Conservation (phyloP, 2,797 vertebrate species). For the Columba guinea region DNA sequence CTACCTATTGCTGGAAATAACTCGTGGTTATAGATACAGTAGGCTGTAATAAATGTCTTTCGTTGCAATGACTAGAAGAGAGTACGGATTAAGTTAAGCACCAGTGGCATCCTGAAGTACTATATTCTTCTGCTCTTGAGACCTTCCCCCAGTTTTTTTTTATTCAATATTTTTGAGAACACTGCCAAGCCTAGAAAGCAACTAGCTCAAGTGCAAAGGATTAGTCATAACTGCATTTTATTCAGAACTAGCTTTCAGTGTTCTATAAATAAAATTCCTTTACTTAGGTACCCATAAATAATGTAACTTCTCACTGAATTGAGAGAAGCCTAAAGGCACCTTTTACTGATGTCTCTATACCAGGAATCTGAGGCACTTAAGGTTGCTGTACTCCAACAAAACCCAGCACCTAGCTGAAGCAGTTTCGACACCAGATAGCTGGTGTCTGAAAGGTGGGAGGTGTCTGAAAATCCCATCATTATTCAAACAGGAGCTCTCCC, state of each 20-base stretch:
- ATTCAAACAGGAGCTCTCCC: neutral
- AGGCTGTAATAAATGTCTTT: neutral
- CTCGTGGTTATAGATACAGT: neutral
- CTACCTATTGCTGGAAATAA: neutral
- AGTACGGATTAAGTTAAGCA: neutral
- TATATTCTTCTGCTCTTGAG: neutral
- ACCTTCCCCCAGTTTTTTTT: neutral
- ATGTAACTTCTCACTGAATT: neutral
- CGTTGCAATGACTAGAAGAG: neutral
- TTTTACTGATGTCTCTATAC: neutral
- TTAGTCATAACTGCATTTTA: conserved; percentile 12
- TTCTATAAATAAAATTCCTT: conserved; percentile 6
- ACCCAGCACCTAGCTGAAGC: neutral
- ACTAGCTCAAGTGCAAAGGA: neutral
- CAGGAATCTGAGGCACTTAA: neutral
- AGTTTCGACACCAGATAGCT: neutral
- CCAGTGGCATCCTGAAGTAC: neutral
- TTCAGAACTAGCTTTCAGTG: conserved; percentile 25
- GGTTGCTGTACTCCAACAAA: neutral
- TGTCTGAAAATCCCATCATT: neutral
- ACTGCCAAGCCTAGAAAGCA: conserved; percentile 7
- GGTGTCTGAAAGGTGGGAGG: neutral
- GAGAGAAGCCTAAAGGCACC: neutral
- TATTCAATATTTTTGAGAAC: neutral
- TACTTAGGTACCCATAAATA: conserved; percentile 27